Percentiles rank a stretch among this genome's conserved stretches.
Evolutionary conservation across 2,113 vertebrate genomes (phyloP).

Genomic region (Perccottus glenii): DNA sequence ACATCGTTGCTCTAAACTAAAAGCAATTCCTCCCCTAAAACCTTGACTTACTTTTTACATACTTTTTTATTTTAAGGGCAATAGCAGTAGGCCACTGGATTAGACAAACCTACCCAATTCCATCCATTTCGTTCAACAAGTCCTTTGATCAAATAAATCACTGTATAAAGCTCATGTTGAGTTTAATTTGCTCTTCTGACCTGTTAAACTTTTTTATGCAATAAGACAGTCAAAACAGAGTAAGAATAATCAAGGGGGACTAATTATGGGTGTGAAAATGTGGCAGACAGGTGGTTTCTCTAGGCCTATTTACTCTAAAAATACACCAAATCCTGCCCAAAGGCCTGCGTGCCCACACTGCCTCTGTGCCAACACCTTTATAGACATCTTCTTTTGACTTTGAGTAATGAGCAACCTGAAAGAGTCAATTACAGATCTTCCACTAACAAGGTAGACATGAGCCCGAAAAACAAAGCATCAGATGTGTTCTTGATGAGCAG

Average conservation of each 20-base stretch:
- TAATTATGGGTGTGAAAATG: constrained; percentile 73
- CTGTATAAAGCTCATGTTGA: neutral
- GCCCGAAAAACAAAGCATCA: constrained; percentile 60
- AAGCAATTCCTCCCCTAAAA: too few species aligned
- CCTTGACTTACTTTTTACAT: too few species aligned
- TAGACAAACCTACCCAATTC: too few species aligned
- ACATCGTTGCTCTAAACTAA: neutral
- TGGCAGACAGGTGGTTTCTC: constrained; percentile 69
- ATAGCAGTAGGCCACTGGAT: too few species aligned
- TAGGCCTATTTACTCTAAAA: constrained; percentile 67
- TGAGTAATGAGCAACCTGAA: constrained; percentile 64
- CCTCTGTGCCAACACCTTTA: constrained; percentile 55
- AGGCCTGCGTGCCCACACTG: constrained; percentile 37
- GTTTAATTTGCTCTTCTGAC: constrained; percentile 25
- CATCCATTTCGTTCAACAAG: too few species aligned
- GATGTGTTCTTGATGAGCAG: constrained; percentile 56
- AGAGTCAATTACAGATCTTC: constrained; percentile 66
- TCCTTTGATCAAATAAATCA: too few species aligned
- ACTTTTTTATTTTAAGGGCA: too few species aligned
- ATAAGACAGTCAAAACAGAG: constrained; percentile 51
- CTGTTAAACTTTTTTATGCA: constrained; percentile 61
- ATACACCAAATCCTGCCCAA: constrained; percentile 57
- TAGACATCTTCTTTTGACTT: constrained; percentile 47
- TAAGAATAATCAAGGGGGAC: constrained; percentile 67
- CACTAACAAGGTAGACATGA: constrained; percentile 48